Conservation (phyloP, 2,888 invertebrate genomes). For the Diloba caeruleocephala region DNA sequence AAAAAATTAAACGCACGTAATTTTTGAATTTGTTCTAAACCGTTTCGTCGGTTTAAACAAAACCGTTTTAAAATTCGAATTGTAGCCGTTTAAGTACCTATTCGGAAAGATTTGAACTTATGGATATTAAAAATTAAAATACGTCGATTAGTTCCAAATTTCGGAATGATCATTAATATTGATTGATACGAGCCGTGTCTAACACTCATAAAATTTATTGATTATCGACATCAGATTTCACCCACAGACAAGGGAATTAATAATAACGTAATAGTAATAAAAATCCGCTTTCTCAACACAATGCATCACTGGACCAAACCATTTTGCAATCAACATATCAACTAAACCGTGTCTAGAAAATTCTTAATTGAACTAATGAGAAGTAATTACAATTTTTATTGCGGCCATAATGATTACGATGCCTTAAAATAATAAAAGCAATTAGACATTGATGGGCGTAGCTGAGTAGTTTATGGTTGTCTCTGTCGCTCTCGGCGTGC, state of each 20-base stretch:
- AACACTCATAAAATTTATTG: constrained; percentile 82
- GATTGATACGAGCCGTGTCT: constrained; percentile 85
- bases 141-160: constrained; percentile 85
- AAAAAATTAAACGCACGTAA: constrained; percentile 48
- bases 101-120: constrained; percentile 72
- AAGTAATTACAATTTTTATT: constrained; percentile 89
- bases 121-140: constrained; percentile 81
- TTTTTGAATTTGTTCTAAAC: constrained; percentile 59
- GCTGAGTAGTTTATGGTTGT: constrained; percentile 72
- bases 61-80: constrained; percentile 63
- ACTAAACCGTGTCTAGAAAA: constrained; percentile 87
- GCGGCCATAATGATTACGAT: constrained; percentile 89
- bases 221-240: constrained; percentile 76
- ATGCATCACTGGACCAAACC: constrained; percentile 72
- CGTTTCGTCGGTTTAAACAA: constrained; percentile 62
- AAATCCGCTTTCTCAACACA: constrained; percentile 78
- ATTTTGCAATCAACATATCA: constrained; percentile 86
- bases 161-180: constrained; percentile 82
- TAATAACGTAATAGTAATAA: constrained; percentile 75
- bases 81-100: constrained; percentile 68
- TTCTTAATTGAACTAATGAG: constrained; percentile 89
- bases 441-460: constrained; percentile 88
- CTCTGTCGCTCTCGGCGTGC: constrained; percentile 68
- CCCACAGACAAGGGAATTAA: constrained; percentile 74
- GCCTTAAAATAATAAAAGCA: constrained; percentile 90